Evolutionary conservation across 2,888 invertebrate species (phyloP).

Genomic region (Drosophila nr. medialis): DNA sequence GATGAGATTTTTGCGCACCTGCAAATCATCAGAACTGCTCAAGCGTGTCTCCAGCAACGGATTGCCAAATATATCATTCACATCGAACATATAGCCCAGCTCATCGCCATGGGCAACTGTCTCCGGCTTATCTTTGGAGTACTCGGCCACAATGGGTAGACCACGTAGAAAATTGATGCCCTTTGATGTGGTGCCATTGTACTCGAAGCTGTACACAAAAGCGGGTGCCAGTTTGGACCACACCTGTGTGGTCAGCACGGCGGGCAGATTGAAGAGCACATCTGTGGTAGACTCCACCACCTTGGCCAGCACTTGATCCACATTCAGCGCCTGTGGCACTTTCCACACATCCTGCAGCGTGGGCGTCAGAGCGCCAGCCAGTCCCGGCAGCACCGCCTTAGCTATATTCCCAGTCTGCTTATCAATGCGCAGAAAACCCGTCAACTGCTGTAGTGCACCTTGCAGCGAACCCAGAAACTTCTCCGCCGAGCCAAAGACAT

Average conservation of each 20-base stretch:
- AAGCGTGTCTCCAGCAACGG: slow-evolving; percentile 84
- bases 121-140: slow-evolving; percentile 82
- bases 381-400: slow-evolving; percentile 79
- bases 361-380: slow-evolving; percentile 67
- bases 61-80: slow-evolving; percentile 87
- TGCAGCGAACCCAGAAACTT: slow-evolving; percentile 78
- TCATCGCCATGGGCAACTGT: slow-evolving; percentile 89
- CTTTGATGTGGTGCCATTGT: slow-evolving; percentile 87
- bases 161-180: slow-evolving; percentile 89
- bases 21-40: slow-evolving; percentile 86
- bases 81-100: slow-evolving; percentile 89
- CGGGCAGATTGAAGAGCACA: slow-evolving; percentile 91
- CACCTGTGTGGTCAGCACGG: slow-evolving; percentile 89
- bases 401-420: slow-evolving; percentile 76
- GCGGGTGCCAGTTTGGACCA: slow-evolving; percentile 89
- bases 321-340: slow-evolving; percentile 75
- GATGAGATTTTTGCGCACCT: slow-evolving; percentile 88
- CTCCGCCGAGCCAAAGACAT: slow-evolving; percentile 80
- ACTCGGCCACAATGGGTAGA: slow-evolving; percentile 86
- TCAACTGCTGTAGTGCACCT: slow-evolving; percentile 70
- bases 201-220: slow-evolving; percentile 91
- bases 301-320: slow-evolving; percentile 81
- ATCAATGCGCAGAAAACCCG: slow-evolving; percentile 78
- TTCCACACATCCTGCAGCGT: slow-evolving; percentile 80
- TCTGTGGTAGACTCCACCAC: slow-evolving; percentile 87